These are phyloP conservation scores for Ceratosolen fusciceps DNA, from an alignment of 1,140 invertebrate species.

Conservation along the genomic window DNA sequence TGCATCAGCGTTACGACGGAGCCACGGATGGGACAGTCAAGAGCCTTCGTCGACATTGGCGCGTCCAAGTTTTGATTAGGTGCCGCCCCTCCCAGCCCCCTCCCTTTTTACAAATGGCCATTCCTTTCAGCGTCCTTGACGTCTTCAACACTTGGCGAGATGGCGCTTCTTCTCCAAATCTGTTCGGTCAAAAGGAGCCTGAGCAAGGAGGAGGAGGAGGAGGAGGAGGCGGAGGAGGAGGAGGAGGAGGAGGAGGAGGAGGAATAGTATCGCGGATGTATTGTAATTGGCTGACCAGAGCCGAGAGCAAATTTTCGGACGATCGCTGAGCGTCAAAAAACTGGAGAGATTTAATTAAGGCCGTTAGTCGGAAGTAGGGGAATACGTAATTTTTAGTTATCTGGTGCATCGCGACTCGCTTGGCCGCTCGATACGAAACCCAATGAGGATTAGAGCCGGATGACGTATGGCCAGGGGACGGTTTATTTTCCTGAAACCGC, in stretches of 20 bases:
- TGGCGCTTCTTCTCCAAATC: no score
- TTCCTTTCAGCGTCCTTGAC: neutral
- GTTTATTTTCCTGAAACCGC: slow-evolving; percentile 55
- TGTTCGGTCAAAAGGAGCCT: no score
- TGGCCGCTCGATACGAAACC: neutral
- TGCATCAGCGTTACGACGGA: neutral
- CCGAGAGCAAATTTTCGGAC: no score
- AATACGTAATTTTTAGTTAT: neutral
- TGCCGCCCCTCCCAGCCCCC: no score
- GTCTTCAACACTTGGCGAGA: neutral
- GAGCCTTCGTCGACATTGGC: neutral
- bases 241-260: no score
- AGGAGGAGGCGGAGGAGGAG: no score
- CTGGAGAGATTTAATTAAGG: neutral
- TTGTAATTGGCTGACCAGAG: neutral
- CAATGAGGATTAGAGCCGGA: slow-evolving; percentile 24
- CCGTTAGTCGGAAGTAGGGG: neutral
- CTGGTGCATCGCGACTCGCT: neutral
- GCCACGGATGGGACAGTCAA: neutral
- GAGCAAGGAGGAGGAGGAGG: no score
- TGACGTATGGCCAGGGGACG: slow-evolving; percentile 28
- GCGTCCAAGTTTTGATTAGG: slow-evolving; percentile 2
- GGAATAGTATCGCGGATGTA: neutral
- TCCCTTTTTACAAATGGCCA: neutral
- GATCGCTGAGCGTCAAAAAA: neutral